Percentiles rank a stretch among this genome's conserved stretches.
phyloP scores from a whole-genome alignment of 2,888 invertebrate genomes.

The Eubasilissa splendida region DNA sequence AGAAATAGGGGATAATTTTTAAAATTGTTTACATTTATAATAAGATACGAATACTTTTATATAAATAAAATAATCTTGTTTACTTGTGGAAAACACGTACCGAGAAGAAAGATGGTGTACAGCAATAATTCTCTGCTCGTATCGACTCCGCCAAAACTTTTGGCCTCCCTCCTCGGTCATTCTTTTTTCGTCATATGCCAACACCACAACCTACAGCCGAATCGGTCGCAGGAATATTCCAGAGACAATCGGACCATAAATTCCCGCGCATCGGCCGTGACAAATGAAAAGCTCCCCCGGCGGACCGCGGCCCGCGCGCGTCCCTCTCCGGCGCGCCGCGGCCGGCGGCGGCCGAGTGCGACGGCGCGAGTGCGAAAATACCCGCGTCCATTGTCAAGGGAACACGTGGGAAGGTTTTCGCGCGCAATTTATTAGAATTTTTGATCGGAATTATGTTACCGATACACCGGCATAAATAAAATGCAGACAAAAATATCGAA shows the following conservation, averaged over 20 bases:
- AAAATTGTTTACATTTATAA: too few relatives aligned
- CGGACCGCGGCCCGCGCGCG: slow-evolving; percentile 5
- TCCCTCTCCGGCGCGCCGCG: slow-evolving; percentile 22
- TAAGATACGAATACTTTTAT: too few relatives aligned
- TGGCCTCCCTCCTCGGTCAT: not conserved
- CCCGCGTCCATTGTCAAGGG: slow-evolving; percentile 54
- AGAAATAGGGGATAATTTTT: too few relatives aligned
- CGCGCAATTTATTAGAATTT: slow-evolving; percentile 57
- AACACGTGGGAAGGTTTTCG: slow-evolving; percentile 55
- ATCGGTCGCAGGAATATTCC: slow-evolving; percentile 51
- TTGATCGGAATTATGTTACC: slow-evolving; percentile 56
- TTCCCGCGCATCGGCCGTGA: slow-evolving; percentile 52
- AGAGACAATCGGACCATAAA: slow-evolving; percentile 57
- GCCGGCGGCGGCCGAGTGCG: slow-evolving; percentile 21
- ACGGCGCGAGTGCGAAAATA: slow-evolving; percentile 52
- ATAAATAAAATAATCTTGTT: too few relatives aligned
- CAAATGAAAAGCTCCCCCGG: slow-evolving; percentile 54
- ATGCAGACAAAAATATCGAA: slow-evolving; percentile 23
- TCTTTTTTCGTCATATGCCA: slow-evolving; percentile 30
- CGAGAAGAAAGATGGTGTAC: too few relatives aligned
- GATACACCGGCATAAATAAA: slow-evolving; percentile 41
- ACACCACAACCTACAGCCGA: slow-evolving; percentile 12
- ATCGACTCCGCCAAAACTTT: too few relatives aligned
- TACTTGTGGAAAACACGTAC: too few relatives aligned
- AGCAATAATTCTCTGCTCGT: too few relatives aligned